These are phyloP conservation scores for Bos javanicus DNA, from an alignment of 2,113 vertebrate genomes.

Conservation along the genomic window DNA sequence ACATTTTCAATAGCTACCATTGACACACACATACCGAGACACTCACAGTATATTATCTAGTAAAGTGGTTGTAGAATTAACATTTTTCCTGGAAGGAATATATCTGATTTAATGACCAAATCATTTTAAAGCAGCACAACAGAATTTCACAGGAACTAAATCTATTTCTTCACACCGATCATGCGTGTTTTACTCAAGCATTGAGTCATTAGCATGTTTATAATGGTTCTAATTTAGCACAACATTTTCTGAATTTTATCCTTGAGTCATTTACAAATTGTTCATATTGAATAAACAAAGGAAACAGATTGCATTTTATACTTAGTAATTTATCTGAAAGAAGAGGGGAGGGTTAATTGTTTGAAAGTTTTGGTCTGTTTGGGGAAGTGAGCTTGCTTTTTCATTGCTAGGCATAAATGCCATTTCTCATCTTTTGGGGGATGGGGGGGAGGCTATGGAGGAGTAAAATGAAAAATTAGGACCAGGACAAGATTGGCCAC, in stretches of 20 bases:
- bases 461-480: conserved; percentile 87
- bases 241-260: conserved; percentile 89
- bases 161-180: conserved; percentile 84
- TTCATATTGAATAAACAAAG: conserved; percentile 90
- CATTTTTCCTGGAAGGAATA: conserved; percentile 81
- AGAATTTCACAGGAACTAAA: conserved; percentile 82
- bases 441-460: conserved; percentile 73
- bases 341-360: conserved; percentile 89
- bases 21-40: conserved; percentile 5
- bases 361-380: conserved; percentile 86
- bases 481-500: conserved; percentile 85
- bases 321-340: conserved; percentile 89
- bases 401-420: conserved; percentile 87
- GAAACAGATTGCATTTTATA: conserved; percentile 90
- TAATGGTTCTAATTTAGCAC: conserved; percentile 90
- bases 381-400: conserved; percentile 91
- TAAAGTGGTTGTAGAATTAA: conserved; percentile 77
- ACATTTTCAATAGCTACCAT: conserved; percentile 62
- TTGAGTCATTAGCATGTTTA: conserved; percentile 88
- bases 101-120: conserved; percentile 84
- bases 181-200: conserved; percentile 85
- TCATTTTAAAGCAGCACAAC: conserved; percentile 82
- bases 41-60: conserved; percentile 69
- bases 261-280: conserved; percentile 90
- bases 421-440: conserved; percentile 79